Base-by-base conservation (phyloP, 2,797 vertebrate species). In the Pseudomugil gertrudae region DNA sequence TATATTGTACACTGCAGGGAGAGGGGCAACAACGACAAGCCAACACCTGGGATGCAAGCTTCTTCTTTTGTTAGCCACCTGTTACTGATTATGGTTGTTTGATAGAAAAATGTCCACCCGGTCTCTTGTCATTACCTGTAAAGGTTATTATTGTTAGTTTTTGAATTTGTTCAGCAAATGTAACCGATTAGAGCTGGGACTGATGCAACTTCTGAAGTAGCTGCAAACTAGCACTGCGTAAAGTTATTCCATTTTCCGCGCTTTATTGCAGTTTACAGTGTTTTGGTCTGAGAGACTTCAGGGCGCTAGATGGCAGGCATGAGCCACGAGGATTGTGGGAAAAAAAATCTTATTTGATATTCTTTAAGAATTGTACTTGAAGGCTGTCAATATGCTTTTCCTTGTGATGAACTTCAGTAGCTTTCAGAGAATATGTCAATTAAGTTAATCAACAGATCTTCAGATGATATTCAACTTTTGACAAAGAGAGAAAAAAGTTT, bases 271-370 rank as follows among this genome's bases (percentile, higher is more conserved):
- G 26, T 45, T 3, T 19, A 35, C 7, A 50, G 30, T 1, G 38
- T 35, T 62, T 70, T 50, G 63, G 15, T 26, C 24, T 53, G 26
- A 53, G 30, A 38, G 3, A 4, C 5, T 9, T n/a, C 26, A 10
- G 24, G 14, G 84, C 88, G 66, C 87, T 87, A 90, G 89, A 81
- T 76, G 90, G 88, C 87, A 87, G 80, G 19, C 80, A 79, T 56
- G 64, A 65, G 86, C 84, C 72, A 84, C 69, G 0, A 43, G 81
- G 83, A 65, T 58, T 30, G 38, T 65, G 79, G 75, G 29, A 57
- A 54, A 55, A 52, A 19, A 66, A 59, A 57, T 51, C 50, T 23
- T 69, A 56, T 55, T 53, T 52, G 47, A 40, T 51, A 58, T 21
- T 47, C 57, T 9, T 40, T 3, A 59, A 61, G 32, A 67, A 62